Conservation (phyloP, 92 coral and sea anemone genomes). For the Epizoanthus fatuus region DNA sequence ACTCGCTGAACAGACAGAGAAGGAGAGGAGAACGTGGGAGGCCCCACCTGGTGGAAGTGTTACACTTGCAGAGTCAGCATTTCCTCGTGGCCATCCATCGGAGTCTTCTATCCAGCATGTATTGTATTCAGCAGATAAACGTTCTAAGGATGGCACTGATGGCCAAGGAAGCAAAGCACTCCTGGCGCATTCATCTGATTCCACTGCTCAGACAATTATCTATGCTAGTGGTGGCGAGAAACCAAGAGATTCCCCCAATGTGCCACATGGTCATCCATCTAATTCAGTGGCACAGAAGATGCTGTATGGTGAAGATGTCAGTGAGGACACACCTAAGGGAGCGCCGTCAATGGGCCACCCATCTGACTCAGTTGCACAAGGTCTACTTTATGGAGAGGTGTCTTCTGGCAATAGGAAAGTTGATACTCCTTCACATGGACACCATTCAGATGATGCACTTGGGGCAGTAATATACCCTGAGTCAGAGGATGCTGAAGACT, state of each 20-base stretch:
- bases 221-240: background rate
- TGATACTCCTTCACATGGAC: conserved; percentile 25
- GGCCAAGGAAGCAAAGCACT: background rate
- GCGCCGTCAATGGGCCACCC: conserved; percentile 58
- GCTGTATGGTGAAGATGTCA: conserved; percentile 44
- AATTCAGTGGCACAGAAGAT: conserved; percentile 72
- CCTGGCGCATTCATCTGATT: conserved; percentile 12
- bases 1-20: conserved; percentile 48
- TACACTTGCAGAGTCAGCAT: conserved; percentile 62
- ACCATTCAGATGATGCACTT: conserved; percentile 44
- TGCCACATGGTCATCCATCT: conserved; percentile 50
- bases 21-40: conserved; percentile 83
- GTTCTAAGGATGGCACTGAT: background rate
- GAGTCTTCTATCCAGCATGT: conserved; percentile 88
- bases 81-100: conserved; percentile 82
- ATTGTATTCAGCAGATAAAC: conserved; percentile 51
- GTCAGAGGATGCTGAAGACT: background rate
- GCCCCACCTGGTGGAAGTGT: conserved; percentile 62
- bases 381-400: conserved; percentile 56
- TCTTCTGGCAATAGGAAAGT: background rate
- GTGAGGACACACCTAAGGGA: conserved; percentile 5
- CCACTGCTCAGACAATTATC: conserved; percentile 10
- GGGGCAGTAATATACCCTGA: conserved; percentile 30
- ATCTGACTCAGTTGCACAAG: conserved; percentile 74
- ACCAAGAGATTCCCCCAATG: background rate